Evolutionary conservation across 2,888 invertebrate species (phyloP).

Genomic region (Drosophila villosipedis): DNA sequence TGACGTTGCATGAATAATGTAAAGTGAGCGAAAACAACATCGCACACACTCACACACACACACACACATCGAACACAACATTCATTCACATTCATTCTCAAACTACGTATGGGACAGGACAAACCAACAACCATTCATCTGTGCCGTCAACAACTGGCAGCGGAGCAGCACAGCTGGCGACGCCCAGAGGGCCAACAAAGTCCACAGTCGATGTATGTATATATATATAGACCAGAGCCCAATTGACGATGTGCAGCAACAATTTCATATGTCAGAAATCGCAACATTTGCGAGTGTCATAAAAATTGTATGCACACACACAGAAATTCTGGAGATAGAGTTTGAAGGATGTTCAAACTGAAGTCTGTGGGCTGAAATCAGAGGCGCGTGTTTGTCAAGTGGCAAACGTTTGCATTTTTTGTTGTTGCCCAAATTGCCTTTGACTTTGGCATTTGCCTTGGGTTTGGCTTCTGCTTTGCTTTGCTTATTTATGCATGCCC

Average conservation of each 20-base stretch:
- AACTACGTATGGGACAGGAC: slow-evolving; percentile 11
- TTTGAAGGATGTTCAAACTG: slow-evolving; percentile 16
- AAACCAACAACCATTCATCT: slow-evolving; percentile 51
- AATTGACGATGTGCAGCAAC: slow-evolving; percentile 67
- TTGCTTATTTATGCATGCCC: slow-evolving; percentile 75
- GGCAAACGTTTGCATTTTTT: slow-evolving; percentile 74
- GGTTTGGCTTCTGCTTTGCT: slow-evolving; percentile 29
- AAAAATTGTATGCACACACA: slow-evolving; percentile 75
- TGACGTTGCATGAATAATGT: slow-evolving; percentile 83
- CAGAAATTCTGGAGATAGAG: neutral
- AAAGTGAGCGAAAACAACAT: slow-evolving; percentile 57
- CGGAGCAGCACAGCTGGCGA: slow-evolving; percentile 54
- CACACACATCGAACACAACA: slow-evolving; percentile 10
- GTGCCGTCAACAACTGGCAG: slow-evolving; percentile 56
- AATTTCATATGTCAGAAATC: slow-evolving; percentile 67
- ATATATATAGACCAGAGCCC: slow-evolving; percentile 21
- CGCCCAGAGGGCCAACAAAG: slow-evolving; percentile 36
- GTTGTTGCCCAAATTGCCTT: slow-evolving; percentile 67
- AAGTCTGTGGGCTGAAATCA: slow-evolving; percentile 49
- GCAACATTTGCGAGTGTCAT: slow-evolving; percentile 82
- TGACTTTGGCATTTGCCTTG: slow-evolving; percentile 57
- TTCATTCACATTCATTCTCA: slow-evolving; percentile 20
- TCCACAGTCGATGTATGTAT: slow-evolving; percentile 3
- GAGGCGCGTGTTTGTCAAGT: slow-evolving; percentile 79
- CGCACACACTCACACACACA: slow-evolving; percentile 12